Conservation (phyloP, 2,113 vertebrate genomes). For the Ciconia boyciana region DNA sequence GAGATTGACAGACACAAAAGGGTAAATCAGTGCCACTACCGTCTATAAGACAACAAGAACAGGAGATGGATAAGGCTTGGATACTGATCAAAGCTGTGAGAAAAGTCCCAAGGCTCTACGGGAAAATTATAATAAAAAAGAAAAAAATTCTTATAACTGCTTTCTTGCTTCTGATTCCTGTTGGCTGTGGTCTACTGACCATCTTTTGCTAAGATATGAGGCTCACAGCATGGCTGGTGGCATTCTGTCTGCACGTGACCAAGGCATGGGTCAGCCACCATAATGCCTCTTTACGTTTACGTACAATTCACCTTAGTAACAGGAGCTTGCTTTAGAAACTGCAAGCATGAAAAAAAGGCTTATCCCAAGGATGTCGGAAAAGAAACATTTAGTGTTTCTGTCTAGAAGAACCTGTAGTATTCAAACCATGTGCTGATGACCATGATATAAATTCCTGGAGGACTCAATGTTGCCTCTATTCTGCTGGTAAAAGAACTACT, state of each 20-base stretch:
- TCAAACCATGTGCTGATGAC: neutral
- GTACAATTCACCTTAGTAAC: neutral
- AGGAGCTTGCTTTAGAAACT: neutral
- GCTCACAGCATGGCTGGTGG: neutral
- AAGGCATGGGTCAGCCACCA: neutral
- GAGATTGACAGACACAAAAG: neutral
- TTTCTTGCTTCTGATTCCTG: neutral
- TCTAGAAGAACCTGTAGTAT: neutral
- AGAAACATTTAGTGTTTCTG: neutral
- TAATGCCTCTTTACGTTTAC: rapidly evolving
- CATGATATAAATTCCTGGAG: neutral
- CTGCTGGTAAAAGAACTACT: neutral
- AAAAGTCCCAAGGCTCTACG: neutral
- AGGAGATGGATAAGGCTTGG: neutral
- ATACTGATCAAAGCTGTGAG: neutral
- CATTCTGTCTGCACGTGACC: neutral
- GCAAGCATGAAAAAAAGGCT: neutral
- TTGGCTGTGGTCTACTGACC: neutral
- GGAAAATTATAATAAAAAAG: neutral
- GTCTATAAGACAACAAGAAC: neutral
- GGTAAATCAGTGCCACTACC: neutral
- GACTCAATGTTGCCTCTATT: neutral
- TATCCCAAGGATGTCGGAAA: neutral
- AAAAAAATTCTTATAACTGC: neutral
- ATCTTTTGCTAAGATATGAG: neutral